Percentiles rank a stretch among this genome's conserved stretches.
phyloP scores from a whole-genome alignment of 2,888 invertebrate genomes.

The Limnephilus marmoratus region DNA sequence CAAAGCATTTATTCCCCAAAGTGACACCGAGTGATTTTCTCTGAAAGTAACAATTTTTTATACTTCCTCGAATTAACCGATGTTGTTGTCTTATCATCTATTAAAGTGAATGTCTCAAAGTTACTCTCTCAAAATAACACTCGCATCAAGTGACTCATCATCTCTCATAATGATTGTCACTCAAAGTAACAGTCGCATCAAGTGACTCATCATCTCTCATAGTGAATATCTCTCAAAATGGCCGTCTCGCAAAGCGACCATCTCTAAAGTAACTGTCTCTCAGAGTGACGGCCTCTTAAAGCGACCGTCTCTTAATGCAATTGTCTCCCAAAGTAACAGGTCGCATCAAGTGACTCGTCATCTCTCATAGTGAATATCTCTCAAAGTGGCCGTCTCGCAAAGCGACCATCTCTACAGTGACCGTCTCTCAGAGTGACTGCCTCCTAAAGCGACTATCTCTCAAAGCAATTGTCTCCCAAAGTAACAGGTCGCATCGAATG shows the following conservation, averaged over 20 bases:
- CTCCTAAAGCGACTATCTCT: neutral
- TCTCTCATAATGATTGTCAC: neutral
- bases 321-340: neutral
- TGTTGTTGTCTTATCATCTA: no score
- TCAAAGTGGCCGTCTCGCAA: neutral
- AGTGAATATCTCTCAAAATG: neutral
- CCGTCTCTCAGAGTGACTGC: neutral
- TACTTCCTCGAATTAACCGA: no score
- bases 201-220: neutral
- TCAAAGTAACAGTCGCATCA: no score
- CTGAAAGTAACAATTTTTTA: neutral
- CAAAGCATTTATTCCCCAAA: neutral
- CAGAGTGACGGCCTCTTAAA: neutral
- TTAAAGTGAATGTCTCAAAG: neutral
- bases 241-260: no score
- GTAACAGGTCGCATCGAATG: neutral
- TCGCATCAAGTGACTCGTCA: neutral
- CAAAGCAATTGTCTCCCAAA: neutral
- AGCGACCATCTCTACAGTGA: no score
- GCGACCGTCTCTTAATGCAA: neutral
- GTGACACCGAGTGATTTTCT: neutral
- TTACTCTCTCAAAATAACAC: neutral
- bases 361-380: neutral
- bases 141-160: neutral
- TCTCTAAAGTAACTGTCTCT: no score